These are phyloP conservation scores for Isichthys henryi DNA, from an alignment of 2,113 vertebrate species.

Conservation along the genomic window DNA sequence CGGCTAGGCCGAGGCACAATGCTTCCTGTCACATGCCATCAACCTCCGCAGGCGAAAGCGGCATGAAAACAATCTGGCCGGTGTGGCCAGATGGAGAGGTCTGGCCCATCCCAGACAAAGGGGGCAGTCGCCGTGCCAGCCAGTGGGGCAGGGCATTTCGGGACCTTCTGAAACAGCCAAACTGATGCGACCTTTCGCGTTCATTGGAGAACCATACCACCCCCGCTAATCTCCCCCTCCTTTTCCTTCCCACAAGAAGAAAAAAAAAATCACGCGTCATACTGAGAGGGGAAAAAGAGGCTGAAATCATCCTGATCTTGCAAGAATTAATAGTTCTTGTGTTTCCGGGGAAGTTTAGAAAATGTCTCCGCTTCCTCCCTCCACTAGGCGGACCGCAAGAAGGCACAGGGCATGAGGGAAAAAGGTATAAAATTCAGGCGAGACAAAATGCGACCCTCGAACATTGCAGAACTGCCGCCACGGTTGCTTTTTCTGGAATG, in stretches of 20 bases:
- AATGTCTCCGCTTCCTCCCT: background rate
- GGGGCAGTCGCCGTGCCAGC: background rate
- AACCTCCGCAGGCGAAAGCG: background rate
- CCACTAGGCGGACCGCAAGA: background rate
- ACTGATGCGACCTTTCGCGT: background rate
- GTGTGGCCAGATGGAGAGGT: background rate
- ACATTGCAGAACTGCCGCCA: background rate
- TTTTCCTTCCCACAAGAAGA: background rate
- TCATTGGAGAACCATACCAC: background rate
- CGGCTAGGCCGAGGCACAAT: background rate
- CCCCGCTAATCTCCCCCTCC: background rate
- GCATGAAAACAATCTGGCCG: conserved; percentile 20
- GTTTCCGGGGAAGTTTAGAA: background rate
- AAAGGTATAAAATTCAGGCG: background rate
- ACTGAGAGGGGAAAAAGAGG: background rate
- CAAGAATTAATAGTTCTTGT: background rate
- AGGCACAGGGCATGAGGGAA: background rate
- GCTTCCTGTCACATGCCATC: conserved; percentile 26
- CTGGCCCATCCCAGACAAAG: conserved; percentile 9
- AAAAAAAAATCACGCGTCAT: background rate
- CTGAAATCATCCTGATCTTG: background rate
- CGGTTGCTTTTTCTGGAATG: background rate
- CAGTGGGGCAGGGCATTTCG: background rate
- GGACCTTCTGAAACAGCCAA: background rate
- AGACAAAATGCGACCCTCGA: background rate